Base-by-base conservation (phyloP, 1,140 invertebrate species). In the Olivierus martensii region DNA sequence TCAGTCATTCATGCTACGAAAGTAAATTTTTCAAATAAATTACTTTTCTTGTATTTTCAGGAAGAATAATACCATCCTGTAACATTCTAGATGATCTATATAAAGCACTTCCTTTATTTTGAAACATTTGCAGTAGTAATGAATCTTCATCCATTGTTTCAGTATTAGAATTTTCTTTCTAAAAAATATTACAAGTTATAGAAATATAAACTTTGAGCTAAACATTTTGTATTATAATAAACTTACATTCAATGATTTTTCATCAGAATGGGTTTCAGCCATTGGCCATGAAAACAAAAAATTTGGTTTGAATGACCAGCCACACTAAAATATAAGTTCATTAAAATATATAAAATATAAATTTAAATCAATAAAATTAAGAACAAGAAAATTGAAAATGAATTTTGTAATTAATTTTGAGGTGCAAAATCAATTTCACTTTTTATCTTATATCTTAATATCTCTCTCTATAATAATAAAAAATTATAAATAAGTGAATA, bases 221-320 rank as follows among this genome's bases (percentile, higher is more conserved):
- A 45, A 19, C 4, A 42, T 4, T 11, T 1, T 11, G 12, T 37
- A 11, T 22, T 3, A 14, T 41, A 12, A 46, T 38, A 54, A 46
- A 4, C 7, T 49, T 54, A 44, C 17, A 28, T 12, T 17, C 3
- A 17, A 15, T 21, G n/a, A n/a, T n/a, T 9, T 18, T 38, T 35
- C 37, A 15, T 10, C 15, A 11, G 37, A 41, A 42, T 21, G 47
- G 34, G 50, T 47, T 18, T 56, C 17, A 28, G 68, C 62, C 57
- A 66, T 67, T 11, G 71, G 71, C 71, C 71, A 72, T 10, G 62
- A 58, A 51, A 71, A 69, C 37, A 70, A 52, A 58, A 72, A 72
- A 52, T 66, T 69, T 19, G 71, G 71, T 50, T 65, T 65, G 45
- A 68, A 64, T 36, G 63, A 56, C 51, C 64, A 60, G 3, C 69